Percentiles rank a stretch among this genome's conserved stretches.
Evolutionary conservation across 2,797 vertebrate species (phyloP).

Genomic region (Diplodus puntazzo): DNA sequence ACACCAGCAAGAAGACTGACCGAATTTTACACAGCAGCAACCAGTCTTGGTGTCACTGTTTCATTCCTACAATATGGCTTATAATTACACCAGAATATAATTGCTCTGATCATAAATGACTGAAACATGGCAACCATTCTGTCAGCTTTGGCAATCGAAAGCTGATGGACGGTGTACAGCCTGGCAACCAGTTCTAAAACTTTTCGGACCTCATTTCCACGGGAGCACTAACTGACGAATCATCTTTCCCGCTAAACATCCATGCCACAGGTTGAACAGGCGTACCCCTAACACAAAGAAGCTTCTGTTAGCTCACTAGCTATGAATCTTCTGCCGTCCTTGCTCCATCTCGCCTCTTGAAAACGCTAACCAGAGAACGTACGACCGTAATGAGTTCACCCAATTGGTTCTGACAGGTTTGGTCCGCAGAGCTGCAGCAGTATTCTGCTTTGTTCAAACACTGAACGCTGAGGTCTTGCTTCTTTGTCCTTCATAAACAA

Average conservation of each 20-base stretch:
- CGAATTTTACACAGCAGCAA: neutral
- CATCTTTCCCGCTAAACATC: constrained; percentile 42
- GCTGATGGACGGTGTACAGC: constrained; percentile 29
- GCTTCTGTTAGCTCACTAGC: constrained; percentile 52
- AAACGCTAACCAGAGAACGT: constrained; percentile 46
- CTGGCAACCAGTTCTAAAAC: constrained; percentile 21
- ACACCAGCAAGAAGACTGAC: neutral
- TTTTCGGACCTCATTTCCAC: constrained; percentile 12
- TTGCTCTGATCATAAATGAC: constrained; percentile 20
- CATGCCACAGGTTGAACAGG: constrained; percentile 48
- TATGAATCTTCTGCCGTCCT: constrained; percentile 44
- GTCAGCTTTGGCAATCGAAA: constrained; percentile 19
- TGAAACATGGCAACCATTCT: constrained; percentile 33
- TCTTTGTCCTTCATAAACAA: constrained; percentile 74
- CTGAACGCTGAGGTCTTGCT: constrained; percentile 66
- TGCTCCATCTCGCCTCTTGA: constrained; percentile 25
- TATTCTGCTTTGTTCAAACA: constrained; percentile 64
- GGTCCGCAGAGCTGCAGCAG: constrained; percentile 54
- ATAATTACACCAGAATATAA: constrained; percentile 2
- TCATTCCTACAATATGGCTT: constrained; percentile 2
- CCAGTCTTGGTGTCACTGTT: constrained; percentile 2
- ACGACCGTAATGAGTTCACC: constrained; percentile 46
- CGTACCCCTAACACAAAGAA: constrained; percentile 55
- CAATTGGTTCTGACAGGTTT: constrained; percentile 77
- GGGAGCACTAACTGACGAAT: constrained; percentile 18